Base-by-base conservation (phyloP, 2,888 invertebrate species). In the Luperina testacea region DNA sequence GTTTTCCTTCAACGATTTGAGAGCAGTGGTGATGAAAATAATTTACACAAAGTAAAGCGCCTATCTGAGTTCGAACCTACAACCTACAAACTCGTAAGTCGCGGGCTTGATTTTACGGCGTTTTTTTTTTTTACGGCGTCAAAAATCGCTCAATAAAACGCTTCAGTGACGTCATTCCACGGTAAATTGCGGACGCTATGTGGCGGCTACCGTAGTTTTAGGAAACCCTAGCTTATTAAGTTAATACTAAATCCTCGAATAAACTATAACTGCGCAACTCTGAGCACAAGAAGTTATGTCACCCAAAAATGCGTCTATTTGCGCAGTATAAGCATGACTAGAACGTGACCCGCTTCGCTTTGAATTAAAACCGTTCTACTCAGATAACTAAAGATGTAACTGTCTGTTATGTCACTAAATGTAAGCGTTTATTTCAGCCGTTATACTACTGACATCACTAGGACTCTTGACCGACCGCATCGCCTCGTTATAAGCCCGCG, bases 271-370 rank as follows among this genome's bases (percentile, higher is more conserved):
- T 27, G 24, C 42, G 75, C 27, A 69, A 72, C 11, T 80, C 70
- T 32, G 48, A 17, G 32, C 32, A 70, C 11, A 53, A 17, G 65
- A 63, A 27, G 32, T 81, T 77, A 77, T 73, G 57, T 77, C 84
- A 81, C 38, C 42, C 32, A 75, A 72, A 73, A 70, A 42, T 32
- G 1, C 15, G 32, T 57, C 7, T 83, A 38, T 65, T 70, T 83
- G 70, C 57, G 65, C 71, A 71, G 65, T 67, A 48, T 67, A 48
- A 67, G 51, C 81, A 38, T 59, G 61, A 67, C 57, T 59, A 45
- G 59, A 61, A 63, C 57, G 24, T 81, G 76, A 59, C 80, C 79
- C 68, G 63, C 65, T 76, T 80, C 5, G 45, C 45, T 69, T 69
- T 8, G 27, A 80, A 75, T 69, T 57, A 42, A 69, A 72, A 69